phyloP scores from a whole-genome alignment of 2,888 invertebrate species.

The Sphinx pinastri region DNA sequence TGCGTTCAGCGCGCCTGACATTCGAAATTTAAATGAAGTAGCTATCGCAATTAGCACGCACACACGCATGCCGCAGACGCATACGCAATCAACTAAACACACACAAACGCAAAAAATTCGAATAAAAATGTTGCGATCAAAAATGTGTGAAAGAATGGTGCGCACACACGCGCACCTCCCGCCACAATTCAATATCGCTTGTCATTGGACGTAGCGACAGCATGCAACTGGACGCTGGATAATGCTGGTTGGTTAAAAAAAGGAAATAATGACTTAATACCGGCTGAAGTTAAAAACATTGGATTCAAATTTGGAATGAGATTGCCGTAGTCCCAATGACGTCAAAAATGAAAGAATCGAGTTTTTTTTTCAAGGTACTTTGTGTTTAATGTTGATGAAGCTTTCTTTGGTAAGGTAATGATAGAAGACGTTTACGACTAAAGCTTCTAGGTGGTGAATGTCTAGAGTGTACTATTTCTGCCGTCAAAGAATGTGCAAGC shows the following conservation, averaged over 20 bases:
- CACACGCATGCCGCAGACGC: conserved; percentile 34
- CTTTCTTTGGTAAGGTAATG: no score
- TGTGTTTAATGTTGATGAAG: no score
- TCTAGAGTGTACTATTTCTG: no score
- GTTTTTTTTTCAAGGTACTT: no score
- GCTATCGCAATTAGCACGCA: conserved; percentile 80
- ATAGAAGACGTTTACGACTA: no score
- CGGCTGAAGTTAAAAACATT: conserved; percentile 9
- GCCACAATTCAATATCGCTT: conserved; percentile 81
- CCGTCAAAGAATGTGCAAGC: no score
- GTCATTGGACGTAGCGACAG: conserved; percentile 74
- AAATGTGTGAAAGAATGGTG: conserved; percentile 80
- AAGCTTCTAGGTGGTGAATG: no score
- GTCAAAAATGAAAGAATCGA: background rate
- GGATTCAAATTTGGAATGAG: background rate
- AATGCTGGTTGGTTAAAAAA: conserved; percentile 16
- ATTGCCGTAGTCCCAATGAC: background rate
- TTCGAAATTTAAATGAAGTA: conserved; percentile 84
- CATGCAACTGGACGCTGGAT: conserved; percentile 42
- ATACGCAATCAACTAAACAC: conserved; percentile 57
- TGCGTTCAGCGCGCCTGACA: conserved; percentile 59
- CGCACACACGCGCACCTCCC: conserved; percentile 57
- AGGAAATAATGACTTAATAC: conserved; percentile 14
- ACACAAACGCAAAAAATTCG: conserved; percentile 61
- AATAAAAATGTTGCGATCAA: conserved; percentile 80